Conservation (phyloP, 2,797 vertebrate genomes). For the Podargus strigoides region DNA sequence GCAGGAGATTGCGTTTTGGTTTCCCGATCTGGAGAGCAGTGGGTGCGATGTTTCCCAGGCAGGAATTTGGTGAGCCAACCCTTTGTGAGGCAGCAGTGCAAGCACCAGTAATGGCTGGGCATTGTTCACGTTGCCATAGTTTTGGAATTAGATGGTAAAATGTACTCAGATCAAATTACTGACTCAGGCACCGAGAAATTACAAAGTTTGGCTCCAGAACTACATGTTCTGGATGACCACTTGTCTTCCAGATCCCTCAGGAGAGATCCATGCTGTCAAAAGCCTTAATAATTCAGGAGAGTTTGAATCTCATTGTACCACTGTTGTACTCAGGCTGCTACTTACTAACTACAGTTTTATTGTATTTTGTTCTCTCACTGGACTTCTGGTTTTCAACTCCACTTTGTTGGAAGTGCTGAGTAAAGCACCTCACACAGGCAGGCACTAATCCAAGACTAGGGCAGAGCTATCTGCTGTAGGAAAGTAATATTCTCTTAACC, state of each 20-base stretch:
- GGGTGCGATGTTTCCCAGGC: fast-evolving
- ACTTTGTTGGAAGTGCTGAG: not conserved
- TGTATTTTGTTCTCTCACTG: not conserved
- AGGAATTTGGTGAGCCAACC: not conserved
- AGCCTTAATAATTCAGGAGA: not conserved
- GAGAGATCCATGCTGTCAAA: not conserved
- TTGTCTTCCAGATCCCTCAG: not conserved
- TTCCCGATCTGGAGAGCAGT: not conserved
- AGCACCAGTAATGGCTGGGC: not conserved
- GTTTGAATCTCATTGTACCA: not conserved
- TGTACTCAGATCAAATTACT: not conserved
- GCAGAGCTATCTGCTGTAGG: not conserved
- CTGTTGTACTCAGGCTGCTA: not conserved
- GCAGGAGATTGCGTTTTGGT: fast-evolving
- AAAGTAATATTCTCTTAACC: not conserved
- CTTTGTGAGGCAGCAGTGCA: not conserved
- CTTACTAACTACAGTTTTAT: not conserved
- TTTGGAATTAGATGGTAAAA: not conserved
- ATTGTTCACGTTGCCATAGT: not conserved
- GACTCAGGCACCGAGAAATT: not conserved
- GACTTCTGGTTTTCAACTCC: not conserved
- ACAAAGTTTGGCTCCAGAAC: not conserved
- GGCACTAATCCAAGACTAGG: not conserved
- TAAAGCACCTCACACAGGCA: not conserved
- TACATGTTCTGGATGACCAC: not conserved